phyloP scores from a whole-genome alignment of 2,797 vertebrate genomes.

The Pangasius larnaudii region DNA sequence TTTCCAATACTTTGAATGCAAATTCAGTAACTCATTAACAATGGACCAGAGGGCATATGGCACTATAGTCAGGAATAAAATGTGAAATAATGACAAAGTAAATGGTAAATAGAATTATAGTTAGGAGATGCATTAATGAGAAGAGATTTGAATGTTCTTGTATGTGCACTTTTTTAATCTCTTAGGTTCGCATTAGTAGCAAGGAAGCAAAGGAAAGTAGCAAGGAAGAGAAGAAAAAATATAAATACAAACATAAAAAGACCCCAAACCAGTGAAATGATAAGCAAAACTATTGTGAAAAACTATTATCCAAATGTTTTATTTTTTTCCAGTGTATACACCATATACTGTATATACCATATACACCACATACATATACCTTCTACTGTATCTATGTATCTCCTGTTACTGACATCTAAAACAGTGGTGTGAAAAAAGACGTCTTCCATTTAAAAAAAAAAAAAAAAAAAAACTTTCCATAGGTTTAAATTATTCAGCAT shows the following conservation, averaged over 20 bases:
- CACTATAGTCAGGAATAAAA: not conserved
- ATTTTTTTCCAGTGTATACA: not conserved
- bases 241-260: too few relatives aligned
- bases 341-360: too few relatives aligned
- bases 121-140: not conserved
- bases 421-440: too few relatives aligned
- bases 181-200: not conserved
- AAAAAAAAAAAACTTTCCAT: too few relatives aligned
- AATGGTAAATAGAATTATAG: not conserved
- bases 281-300: not conserved
- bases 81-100: not conserved
- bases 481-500: too few relatives aligned
- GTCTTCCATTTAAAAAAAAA: too few relatives aligned
- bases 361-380: too few relatives aligned
- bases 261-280: too few relatives aligned
- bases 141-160: not conserved
- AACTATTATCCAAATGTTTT: not conserved
- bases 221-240: not conserved
- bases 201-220: not conserved
- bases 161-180: not conserved
- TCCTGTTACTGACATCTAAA: too few relatives aligned
- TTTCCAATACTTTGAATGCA: not conserved
- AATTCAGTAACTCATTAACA: constrained; percentile 7
- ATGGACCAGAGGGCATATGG: not conserved
- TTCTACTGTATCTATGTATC: too few relatives aligned